phyloP scores from a whole-genome alignment of 2,888 invertebrate genomes.

The Calameuta pallipes region DNA sequence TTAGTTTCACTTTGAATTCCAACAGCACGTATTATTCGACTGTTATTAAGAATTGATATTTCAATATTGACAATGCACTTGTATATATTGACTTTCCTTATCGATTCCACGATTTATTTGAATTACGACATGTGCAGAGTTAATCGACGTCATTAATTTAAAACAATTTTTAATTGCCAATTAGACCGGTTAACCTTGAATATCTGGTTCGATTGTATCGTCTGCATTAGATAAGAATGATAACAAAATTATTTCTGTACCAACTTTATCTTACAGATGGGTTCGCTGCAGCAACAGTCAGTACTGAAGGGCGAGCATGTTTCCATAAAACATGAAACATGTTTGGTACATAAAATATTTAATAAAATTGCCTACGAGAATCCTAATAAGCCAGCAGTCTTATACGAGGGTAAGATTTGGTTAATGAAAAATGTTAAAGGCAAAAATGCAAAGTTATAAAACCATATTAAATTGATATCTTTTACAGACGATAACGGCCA shows the following conservation, averaged over 20 bases:
- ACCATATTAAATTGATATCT: not conserved
- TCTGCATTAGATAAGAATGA: not conserved
- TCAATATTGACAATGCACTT: not conserved
- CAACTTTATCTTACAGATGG: constrained; percentile 69
- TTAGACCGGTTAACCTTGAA: not conserved
- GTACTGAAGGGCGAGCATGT: constrained; percentile 69
- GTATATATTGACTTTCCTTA: not conserved
- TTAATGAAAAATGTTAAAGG: not conserved
- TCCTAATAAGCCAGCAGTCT: constrained; percentile 72
- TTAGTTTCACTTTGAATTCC: not conserved
- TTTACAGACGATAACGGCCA: constrained; percentile 49
- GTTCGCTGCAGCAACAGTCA: constrained; percentile 80
- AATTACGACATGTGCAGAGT: not conserved
- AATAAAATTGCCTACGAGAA: constrained; percentile 70
- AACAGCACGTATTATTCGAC: not conserved
- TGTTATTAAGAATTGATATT: not conserved
- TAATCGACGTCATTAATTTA: not conserved
- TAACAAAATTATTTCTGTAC: not conserved
- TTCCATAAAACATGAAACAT: constrained; percentile 38
- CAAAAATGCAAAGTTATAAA: not conserved
- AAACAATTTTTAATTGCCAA: not conserved
- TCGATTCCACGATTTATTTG: not conserved
- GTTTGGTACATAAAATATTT: constrained; percentile 71
- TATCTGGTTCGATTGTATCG: not conserved
- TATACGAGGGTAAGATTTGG: constrained; percentile 70